A percentile compares a stretch with the other conserved stretches of the same genome.
Evolutionary conservation across 2,797 vertebrate genomes (phyloP).

Genomic region (Betta splendens): DNA sequence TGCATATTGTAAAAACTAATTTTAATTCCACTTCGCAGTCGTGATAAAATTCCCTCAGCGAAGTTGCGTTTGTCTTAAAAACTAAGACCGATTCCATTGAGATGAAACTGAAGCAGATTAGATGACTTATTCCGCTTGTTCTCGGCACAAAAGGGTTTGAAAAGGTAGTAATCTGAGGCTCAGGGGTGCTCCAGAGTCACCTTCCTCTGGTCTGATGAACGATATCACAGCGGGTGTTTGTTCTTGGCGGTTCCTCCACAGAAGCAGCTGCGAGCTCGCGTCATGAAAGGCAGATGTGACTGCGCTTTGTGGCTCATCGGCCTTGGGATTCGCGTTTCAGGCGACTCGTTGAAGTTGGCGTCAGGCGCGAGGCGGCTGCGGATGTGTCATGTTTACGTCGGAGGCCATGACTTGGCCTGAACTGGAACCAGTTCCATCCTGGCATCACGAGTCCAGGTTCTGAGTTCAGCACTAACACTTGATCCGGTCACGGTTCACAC

Average conservation of each 20-base stretch:
- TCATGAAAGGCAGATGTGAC: slow-evolving; percentile 40
- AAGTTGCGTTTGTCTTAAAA: slow-evolving; percentile 56
- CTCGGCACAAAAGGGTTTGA: slow-evolving; percentile 53
- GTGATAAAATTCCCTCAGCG: slow-evolving; percentile 20
- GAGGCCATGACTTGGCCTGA: not conserved
- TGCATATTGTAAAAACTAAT: slow-evolving; percentile 25
- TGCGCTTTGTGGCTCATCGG: slow-evolving; percentile 41
- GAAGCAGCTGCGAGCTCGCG: slow-evolving; percentile 28
- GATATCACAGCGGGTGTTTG: slow-evolving; percentile 47
- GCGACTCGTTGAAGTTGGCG: slow-evolving; percentile 18
- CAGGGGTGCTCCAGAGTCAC: slow-evolving; percentile 51
- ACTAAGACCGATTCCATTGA: slow-evolving; percentile 38
- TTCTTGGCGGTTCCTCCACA: slow-evolving; percentile 26
- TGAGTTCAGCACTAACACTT: too few species aligned
- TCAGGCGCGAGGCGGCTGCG: slow-evolving; percentile 16
- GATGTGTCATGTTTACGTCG: slow-evolving; percentile 15
- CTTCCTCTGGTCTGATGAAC: slow-evolving; percentile 56
- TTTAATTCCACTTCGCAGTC: slow-evolving; percentile 32
- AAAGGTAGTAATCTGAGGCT: slow-evolving; percentile 61
- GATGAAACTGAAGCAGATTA: slow-evolving; percentile 54
- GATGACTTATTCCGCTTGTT: slow-evolving; percentile 67
- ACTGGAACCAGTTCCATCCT: not conserved
- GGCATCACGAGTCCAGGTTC: too few species aligned
- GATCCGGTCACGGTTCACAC: too few species aligned
- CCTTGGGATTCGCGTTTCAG: slow-evolving; percentile 31